A percentile compares a stretch with the other conserved stretches of the same genome.
Conservation (phyloP, 2,113 vertebrate genomes). For the Anguilla japonica region DNA sequence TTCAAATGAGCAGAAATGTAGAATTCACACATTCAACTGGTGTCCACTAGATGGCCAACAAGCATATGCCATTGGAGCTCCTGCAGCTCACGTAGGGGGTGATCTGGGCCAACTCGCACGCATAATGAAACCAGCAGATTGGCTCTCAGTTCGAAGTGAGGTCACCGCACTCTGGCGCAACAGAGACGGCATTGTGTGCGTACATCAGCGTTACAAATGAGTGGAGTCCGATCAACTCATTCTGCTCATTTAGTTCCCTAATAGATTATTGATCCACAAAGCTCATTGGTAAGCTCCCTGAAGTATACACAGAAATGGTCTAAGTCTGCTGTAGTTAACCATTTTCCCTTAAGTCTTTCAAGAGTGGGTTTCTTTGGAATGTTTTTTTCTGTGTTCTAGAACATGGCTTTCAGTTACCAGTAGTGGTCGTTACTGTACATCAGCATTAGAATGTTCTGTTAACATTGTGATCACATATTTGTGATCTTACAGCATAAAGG, state of each 20-base stretch:
- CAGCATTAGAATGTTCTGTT: too few species aligned
- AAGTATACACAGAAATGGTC: background rate
- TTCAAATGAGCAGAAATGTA: background rate
- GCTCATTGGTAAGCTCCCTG: background rate
- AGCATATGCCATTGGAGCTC: background rate
- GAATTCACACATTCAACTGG: background rate
- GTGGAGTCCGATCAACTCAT: background rate
- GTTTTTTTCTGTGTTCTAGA: too few species aligned
- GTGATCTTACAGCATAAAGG: too few species aligned
- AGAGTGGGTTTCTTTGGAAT: too few species aligned
- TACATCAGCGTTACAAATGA: background rate
- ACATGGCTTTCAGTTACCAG: too few species aligned
- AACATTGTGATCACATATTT: too few species aligned
- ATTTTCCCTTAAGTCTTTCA: background rate
- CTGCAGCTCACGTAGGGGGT: background rate
- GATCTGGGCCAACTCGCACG: background rate
- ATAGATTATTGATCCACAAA: slow-evolving; percentile 7
- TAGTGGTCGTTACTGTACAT: too few species aligned
- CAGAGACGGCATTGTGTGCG: background rate
- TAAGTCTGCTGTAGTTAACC: background rate
- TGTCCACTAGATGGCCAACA: slow-evolving; percentile 34
- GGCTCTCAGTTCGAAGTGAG: background rate
- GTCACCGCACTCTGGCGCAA: background rate
- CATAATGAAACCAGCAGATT: background rate
- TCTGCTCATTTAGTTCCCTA: background rate